Conservation (phyloP, 1,140 invertebrate genomes). For the Bradynema listronoti region DNA sequence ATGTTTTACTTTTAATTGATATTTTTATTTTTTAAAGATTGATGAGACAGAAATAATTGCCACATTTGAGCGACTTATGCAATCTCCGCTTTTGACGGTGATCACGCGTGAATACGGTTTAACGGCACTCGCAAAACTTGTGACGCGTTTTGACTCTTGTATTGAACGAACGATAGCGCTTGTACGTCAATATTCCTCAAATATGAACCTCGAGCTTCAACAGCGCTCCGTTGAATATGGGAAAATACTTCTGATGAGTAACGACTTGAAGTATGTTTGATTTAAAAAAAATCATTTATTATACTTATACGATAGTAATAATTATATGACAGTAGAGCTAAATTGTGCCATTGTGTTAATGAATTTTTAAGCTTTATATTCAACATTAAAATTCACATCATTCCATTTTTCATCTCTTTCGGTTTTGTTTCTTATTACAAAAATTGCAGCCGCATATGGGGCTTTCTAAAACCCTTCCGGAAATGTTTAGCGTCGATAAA, state of each 20-base stretch:
- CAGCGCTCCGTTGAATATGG: conserved; percentile 41
- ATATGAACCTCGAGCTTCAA: conserved; percentile 45
- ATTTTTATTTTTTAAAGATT: conserved; percentile 30
- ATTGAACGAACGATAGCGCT: conserved; percentile 33
- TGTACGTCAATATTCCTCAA: conserved; percentile 37
- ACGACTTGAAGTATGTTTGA: conserved; percentile 34
- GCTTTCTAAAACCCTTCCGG: no score
- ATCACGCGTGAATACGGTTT: conserved; percentile 44
- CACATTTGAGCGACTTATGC: conserved; percentile 34
- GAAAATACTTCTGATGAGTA: conserved; percentile 19
- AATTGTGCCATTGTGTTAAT: no score
- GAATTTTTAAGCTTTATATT: no score
- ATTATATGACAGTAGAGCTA: no score
- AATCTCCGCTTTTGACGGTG: conserved; percentile 15
- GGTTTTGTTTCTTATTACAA: background rate
- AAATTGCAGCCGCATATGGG: no score
- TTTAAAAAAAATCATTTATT: conserved; percentile 3
- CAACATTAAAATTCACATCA: no score
- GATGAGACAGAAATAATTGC: conserved; percentile 38
- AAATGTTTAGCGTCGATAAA: no score
- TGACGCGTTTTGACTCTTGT: conserved; percentile 33
- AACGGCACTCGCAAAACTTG: conserved; percentile 39
- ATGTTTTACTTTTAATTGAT: no score
- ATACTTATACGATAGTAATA: no score
- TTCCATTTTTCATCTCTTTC: background rate